These are phyloP conservation scores for Gymnogyps californianus DNA, from an alignment of 2,113 vertebrate genomes.

Conservation along the genomic window DNA sequence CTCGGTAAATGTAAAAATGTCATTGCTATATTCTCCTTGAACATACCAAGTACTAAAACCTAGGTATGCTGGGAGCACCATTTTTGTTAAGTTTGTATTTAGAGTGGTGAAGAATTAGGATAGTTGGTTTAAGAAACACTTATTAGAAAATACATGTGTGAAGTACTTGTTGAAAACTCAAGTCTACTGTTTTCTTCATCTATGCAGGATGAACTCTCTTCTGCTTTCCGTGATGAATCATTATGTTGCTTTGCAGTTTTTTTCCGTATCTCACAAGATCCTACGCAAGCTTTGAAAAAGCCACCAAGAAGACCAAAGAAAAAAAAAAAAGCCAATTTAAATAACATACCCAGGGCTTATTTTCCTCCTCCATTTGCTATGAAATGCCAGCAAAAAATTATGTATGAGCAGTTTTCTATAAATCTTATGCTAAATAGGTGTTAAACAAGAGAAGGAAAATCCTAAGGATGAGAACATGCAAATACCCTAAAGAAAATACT, in stretches of 20 bases:
- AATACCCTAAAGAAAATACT: neutral
- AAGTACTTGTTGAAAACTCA: neutral
- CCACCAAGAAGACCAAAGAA: neutral
- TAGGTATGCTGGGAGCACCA: neutral
- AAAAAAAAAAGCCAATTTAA: neutral
- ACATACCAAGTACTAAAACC: neutral
- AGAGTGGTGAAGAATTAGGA: neutral
- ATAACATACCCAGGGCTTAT: neutral
- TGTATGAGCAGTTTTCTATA: neutral
- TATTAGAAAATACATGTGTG: neutral
- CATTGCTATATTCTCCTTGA: neutral
- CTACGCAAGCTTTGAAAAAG: conserved; percentile 27
- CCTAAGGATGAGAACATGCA: neutral
- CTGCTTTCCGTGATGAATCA: conserved; percentile 47
- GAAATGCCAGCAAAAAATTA: neutral
- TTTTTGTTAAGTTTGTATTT: neutral
- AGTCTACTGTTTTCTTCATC: neutral
- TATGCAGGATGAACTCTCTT: neutral
- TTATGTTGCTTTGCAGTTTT: conserved; percentile 21
- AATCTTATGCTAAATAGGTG: conserved; percentile 10
- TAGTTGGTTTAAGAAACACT: neutral
- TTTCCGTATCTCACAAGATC: neutral
- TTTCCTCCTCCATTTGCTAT: conserved; percentile 9
- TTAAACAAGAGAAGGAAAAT: neutral
- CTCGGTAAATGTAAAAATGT: neutral